Percentiles rank a stretch among this genome's conserved stretches.
phyloP scores from a whole-genome alignment of 2,888 invertebrate species.

The Meta bourneti region DNA sequence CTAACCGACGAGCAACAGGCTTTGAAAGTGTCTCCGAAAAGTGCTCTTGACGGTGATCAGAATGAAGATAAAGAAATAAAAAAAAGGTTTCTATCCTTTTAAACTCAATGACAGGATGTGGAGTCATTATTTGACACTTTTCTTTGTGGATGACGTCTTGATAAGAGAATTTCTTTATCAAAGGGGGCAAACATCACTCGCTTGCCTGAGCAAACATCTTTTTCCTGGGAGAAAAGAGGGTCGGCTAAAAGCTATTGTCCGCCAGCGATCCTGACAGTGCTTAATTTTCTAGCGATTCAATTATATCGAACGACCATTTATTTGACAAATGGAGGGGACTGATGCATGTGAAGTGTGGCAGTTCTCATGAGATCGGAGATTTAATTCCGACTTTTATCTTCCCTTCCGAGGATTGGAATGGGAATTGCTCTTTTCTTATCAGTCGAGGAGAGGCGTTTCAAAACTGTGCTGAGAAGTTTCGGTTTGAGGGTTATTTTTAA shows the following conservation, averaged over 20 bases:
- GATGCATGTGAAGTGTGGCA: not conserved
- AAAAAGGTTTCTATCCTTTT: not conserved
- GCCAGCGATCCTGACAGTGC: not conserved
- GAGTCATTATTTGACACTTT: slow-evolving; percentile 36
- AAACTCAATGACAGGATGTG: not conserved
- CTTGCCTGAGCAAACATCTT: slow-evolving; percentile 4
- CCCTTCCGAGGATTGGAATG: not conserved
- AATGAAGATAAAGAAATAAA: not conserved
- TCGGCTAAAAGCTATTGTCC: not conserved
- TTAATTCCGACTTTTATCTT: not conserved
- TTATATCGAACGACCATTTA: not conserved
- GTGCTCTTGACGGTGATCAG: not conserved
- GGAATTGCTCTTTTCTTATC: too few species aligned
- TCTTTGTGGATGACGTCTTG: not conserved
- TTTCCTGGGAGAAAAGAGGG: not conserved
- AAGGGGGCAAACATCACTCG: slow-evolving; percentile 26
- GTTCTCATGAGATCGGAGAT: not conserved
- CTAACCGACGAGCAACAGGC: not conserved
- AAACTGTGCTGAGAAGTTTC: too few species aligned
- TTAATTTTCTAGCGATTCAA: not conserved
- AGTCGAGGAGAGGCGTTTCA: too few species aligned
- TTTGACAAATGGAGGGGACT: not conserved
- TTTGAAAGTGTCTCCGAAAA: not conserved
- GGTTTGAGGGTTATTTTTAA: too few species aligned
- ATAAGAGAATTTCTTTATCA: slow-evolving; percentile 41